Evolutionary conservation across 2,797 vertebrate genomes (phyloP), one percentile per base, ranked within the genome.

Genomic region (Stomatorhinus walkeri): DNA sequence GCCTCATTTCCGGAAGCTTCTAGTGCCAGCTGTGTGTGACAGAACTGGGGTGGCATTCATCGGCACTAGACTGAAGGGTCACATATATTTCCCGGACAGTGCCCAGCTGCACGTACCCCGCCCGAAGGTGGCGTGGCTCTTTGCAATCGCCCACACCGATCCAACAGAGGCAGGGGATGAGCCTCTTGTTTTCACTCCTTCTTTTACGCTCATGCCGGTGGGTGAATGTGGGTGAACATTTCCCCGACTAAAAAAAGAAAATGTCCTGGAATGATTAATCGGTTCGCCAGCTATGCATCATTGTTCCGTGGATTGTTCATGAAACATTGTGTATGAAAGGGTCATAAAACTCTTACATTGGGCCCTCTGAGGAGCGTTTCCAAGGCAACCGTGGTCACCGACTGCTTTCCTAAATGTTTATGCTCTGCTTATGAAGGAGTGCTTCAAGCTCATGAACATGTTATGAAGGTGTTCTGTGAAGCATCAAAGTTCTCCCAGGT

Each of bases 261-360:
- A 12, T 14, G n/a, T 83, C 79, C 36, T 8, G 79, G n/a, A 83
- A 83, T 83, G 79, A 83, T 43, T 83, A 83, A 83, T 83, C 16
- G 3, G 79, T 48, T 83, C 9, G 36, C 43, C 43, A 83, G 79
- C 43, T 48, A 83, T 51, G 81, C 48, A 24, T 93, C 91, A 92
- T 91, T 90, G 88, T 88, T 24, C 76, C 83, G 54, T 87, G 87
- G 19, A 48, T 83, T 91, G 81, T 61, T 91, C 90, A 49, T 3
- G 0, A 56, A 4, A 90, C 92, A 85, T 84, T 89, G 16, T 84
- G 81, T 16, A 84, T 28, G 81, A 51, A 51, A 24, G 48, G 40
- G 43, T 51, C n/a, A 48, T 84, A 48, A 84, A 84, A 22, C 81
- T 48, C 48, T 84, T 51, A 24, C n/a, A 10, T 28, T 9, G 46